Conservation (phyloP, 2,113 vertebrate species). For the Labrus mixtus region DNA sequence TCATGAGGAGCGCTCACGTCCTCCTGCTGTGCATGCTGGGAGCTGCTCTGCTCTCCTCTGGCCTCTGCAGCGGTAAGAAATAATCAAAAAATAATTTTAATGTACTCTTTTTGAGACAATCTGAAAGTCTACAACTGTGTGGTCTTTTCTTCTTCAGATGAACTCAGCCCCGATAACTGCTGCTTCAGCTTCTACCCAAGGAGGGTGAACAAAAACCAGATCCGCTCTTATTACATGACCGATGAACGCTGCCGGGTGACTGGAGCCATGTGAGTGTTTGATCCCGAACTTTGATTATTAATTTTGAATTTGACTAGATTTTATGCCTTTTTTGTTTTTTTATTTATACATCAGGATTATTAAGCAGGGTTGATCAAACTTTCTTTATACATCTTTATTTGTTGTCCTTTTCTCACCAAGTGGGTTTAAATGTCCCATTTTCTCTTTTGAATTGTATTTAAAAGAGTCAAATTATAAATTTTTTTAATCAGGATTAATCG, state of each 20-base stretch:
- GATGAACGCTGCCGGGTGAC: slow-evolving; percentile 12
- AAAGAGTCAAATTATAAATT: no score
- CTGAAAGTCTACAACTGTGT: not conserved
- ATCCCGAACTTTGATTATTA: no score
- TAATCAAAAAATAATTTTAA: rapidly evolving
- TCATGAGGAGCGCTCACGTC: slow-evolving; percentile 58
- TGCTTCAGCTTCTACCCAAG: slow-evolving; percentile 53
- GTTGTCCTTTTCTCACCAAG: no score
- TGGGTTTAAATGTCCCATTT: not conserved
- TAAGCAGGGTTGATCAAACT: no score
- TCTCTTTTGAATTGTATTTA: not conserved
- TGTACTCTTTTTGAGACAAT: not conserved
- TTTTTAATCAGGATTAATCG: no score
- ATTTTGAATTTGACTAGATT: no score
- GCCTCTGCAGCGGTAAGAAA: slow-evolving; percentile 54
- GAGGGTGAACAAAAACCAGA: rapidly evolving
- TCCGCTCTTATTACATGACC: slow-evolving; percentile 10
- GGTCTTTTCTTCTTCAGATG: slow-evolving; percentile 19
- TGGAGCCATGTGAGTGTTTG: slow-evolving; percentile 59
- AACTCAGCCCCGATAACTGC: slow-evolving; percentile 34
- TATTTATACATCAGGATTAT: no score
- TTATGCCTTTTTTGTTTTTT: no score
- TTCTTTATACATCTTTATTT: no score
- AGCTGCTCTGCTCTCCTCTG: slow-evolving; percentile 30
- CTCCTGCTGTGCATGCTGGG: slow-evolving; percentile 69